Evolutionary conservation across 2,888 invertebrate genomes (phyloP), one percentile per base, ranked within the genome.

Genomic region (Iphiclides podalirius): DNA sequence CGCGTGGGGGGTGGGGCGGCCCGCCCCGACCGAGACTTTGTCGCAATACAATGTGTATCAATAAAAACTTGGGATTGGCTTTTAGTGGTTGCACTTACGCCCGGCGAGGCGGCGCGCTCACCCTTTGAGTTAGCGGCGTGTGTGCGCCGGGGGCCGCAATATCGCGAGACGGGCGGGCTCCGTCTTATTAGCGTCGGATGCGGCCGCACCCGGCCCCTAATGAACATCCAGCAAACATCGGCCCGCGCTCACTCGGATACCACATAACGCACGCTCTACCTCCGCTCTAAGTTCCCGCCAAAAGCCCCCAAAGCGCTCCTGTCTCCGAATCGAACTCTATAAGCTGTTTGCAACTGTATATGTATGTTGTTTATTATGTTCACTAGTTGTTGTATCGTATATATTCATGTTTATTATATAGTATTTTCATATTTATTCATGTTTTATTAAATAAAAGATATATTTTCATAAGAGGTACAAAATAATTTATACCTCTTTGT

Each of bases 41-140:
- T 89, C 88, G 87, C 89, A 88, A 88, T 88, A 88, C 87, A 88
- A 88, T 88, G 88, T 88, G 88, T 89, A 88, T 88, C 88, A 88
- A 88, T 88, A 89, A 89, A 49, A 89, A 89, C 88, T 88, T 88
- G 87, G 88, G 87, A 88, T 89, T 88, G 88, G 88, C 88, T 89
- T 89, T 89, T 89, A 88, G 88, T 87, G 88, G 88, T 87, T 87
- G 88, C 87, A 88, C 89, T 88, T 87, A 88, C 88, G 87, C 86
- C 87, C 87, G 87, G 86, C 86, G 87, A 84, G 79, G 84, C 87
- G 81, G 80, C 84, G 77, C 65, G 85, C 80, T 86, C 84, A 86
- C 86, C 87, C 87, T 87, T 87, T 87, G 88, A 87, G 86, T 85
- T 85, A 20, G 28, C n/a, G 4, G 28, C 84, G 85, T 83, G 85